A percentile compares a stretch with the other conserved stretches of the same genome.
These are phyloP conservation scores for Piaya cayana DNA, from an alignment of 2,113 vertebrate genomes.

Conservation along the genomic window DNA sequence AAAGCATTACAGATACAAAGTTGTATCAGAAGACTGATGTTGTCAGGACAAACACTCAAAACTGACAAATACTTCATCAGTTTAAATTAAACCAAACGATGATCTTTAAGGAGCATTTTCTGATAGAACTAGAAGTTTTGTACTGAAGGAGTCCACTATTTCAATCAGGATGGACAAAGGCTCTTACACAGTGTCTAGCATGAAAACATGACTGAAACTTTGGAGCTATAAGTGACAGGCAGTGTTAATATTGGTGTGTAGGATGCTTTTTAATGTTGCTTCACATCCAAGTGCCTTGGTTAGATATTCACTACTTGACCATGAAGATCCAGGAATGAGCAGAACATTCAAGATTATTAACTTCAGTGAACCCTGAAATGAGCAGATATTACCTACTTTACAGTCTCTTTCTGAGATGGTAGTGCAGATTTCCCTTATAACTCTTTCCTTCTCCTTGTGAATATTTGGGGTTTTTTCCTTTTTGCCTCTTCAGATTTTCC, in stretches of 20 bases:
- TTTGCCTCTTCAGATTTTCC: neutral
- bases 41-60: neutral
- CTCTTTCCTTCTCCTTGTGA: neutral
- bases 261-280: slow-evolving; percentile 5
- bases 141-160: neutral
- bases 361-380: slow-evolving; percentile 58
- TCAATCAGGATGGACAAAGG: neutral
- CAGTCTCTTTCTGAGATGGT: neutral
- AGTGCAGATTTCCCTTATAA: neutral
- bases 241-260: neutral
- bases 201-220: accelerated
- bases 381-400: slow-evolving; percentile 27
- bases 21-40: neutral
- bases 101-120: neutral
- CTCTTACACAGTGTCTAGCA: neutral
- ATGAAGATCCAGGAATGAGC: slow-evolving; percentile 30
- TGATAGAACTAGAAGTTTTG: neutral
- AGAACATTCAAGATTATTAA: slow-evolving; percentile 51
- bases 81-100: neutral
- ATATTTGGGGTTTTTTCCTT: neutral
- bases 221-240: neutral
- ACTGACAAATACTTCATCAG: neutral
- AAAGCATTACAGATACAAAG: neutral
- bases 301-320: slow-evolving; percentile 20
- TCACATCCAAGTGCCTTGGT: neutral